Evolutionary conservation across 2,113 vertebrate species (phyloP), one percentile per base, ranked within the genome.

Genomic region (Pycnonotus jocosus): DNA sequence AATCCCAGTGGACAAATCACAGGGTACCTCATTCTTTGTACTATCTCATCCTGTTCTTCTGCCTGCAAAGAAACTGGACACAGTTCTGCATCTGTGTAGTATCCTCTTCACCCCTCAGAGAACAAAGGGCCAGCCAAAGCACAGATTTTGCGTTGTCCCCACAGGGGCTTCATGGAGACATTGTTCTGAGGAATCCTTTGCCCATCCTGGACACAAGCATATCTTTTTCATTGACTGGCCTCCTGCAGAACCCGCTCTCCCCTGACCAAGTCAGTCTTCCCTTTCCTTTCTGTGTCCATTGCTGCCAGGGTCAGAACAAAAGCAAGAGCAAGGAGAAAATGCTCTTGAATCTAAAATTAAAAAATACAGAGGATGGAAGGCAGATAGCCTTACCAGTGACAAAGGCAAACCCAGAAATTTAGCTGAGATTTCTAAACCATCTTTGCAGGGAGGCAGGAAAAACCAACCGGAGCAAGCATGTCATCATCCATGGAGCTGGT

Each of bases 391-490:
- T 56, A 64, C 21, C 54, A 61, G 15, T 30, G 38, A 71, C 47
- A 74, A 84, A 92, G 44, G 57, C 51, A 74, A 86, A 78, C 48
- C 4, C n/a, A 66, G 30, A 74, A 51, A 27, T 66, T 70, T 25
- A 66, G 18, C 77, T 83, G 47, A 50, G 47, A 56, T 86, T 93
- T 74, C 76, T 64, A 66, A 90, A 62, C 25, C 11, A 71, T 44
- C 61, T 85, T 73, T 66, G 47, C 51, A 80, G 77, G 38, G 58
- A 85, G 31, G 60, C 61, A 76, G 78, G 58, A 79, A 85, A 83
- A 79, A 57, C 1, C 0, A 0, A 69, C 25, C 33, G 23, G 50
- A 93, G 40, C 0, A 7, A 91, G 53, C 45, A 22, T 9, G 20
- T 72, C 51, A 72, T 82, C 93, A 91, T 92, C 84, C 70, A 9